Conservation (phyloP, 2,888 invertebrate genomes). For the Fragum sueziense region DNA sequence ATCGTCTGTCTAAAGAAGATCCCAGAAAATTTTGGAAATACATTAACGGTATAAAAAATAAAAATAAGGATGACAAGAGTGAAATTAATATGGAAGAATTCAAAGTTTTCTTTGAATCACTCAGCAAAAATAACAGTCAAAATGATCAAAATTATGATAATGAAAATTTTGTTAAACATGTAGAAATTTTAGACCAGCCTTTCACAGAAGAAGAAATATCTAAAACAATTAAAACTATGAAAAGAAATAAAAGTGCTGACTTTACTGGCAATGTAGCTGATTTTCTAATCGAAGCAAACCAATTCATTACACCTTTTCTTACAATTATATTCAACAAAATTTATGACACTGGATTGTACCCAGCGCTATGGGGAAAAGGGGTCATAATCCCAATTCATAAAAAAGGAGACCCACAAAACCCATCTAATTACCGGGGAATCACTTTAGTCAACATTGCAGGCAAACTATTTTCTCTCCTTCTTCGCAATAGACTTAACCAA, state of each 20-base stretch:
- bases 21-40: too few species aligned
- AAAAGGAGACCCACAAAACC: conserved; percentile 46
- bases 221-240: conserved; percentile 18
- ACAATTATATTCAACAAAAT: conserved; percentile 23
- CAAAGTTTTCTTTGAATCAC: too few species aligned
- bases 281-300: conserved; percentile 31
- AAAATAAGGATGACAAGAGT: too few species aligned
- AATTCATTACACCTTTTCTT: conserved; percentile 33
- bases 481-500: not conserved
- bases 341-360: conserved; percentile 33
- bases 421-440: conserved; percentile 20
- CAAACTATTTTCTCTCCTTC: not conserved
- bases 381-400: conserved; percentile 45
- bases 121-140: not conserved
- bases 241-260: conserved; percentile 30
- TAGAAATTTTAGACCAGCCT: conserved; percentile 12
- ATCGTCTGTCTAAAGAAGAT: too few species aligned
- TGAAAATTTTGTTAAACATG: not conserved
- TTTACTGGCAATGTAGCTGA: conserved; percentile 27
- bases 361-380: conserved; percentile 30
- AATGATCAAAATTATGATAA: not conserved
- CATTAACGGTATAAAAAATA: too few species aligned
- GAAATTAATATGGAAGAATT: too few species aligned
- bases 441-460: too few species aligned
- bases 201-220: conserved; percentile 23